Evolutionary conservation across 2,888 invertebrate genomes (phyloP), one percentile per base, ranked within the genome.

Genomic region (Coenonympha arcania): DNA sequence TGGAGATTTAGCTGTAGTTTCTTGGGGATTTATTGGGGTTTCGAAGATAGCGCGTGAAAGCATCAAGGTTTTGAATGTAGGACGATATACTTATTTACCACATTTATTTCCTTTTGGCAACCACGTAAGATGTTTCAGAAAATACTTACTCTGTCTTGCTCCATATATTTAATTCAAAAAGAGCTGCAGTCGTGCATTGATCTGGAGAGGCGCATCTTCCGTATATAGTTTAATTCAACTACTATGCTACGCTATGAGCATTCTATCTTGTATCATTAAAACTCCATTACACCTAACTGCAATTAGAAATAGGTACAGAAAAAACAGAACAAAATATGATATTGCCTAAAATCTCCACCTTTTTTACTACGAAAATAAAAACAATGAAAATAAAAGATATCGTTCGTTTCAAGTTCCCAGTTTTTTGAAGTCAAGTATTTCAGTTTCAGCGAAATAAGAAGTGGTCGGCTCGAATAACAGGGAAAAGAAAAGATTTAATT

Each of bases 1-100:
- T 13, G 30, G 31, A 31, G 43, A 43, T 43, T 43, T 31, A 31
- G 31, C 31, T 43, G 43, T 42, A 30, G 31, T 43, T 30, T 31
- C 31, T 22, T n/a, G 31, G 31, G 31, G 31, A 43, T 43, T 43
- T 43, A 43, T 43, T 31, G 20, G 31, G 31, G 31, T 22, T 43
- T 31, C 20, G 15, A 31, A 43, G 42, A 43, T 43, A 43, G 43
- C 43, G 3, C 19, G 13, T 15, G 20, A 31, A 15, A 31, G 33
- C 31, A 15, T 20, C 31, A 15, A 30, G 20, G 43, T 13, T 31
- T 43, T 22, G 9, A 24, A 44, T 34, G 24, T 33, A 24, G n/a
- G n/a, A n/a, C n/a, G n/a, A n/a, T 22, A 16, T 41, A n/a, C n/a
- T n/a, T n/a, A 18, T 40, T 40, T 26, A 28, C 22, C 22, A 8